Base-by-base conservation (phyloP, 2,113 vertebrate species). In the Ancistrus triradiatus region DNA sequence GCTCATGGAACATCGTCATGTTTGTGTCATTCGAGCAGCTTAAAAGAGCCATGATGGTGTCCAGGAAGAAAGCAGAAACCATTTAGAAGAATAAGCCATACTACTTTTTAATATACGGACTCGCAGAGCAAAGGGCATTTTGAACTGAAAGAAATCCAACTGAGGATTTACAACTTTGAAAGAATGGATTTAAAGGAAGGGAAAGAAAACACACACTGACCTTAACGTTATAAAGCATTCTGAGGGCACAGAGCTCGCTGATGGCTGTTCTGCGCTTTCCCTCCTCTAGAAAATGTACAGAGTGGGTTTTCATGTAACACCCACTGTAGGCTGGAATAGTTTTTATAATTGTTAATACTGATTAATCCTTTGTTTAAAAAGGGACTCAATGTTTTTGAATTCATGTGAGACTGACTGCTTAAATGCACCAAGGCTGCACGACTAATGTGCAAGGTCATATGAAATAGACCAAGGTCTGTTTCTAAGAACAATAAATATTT, bases 1-100 rank as follows among this genome's bases (percentile, higher is more conserved):
- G 88, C 35, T 89, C 87, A 0, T 90, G 88, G 88, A 90, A 90
- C 15, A 37, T 90, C 0, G 85, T 90, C 43, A 90, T 90, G 88
- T 90, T 90, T 11, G 88, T 90, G 28, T 84, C 88, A 0, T 90
- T 88, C 6, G 88, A 90, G 73, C 88, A 90, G 78, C 83, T 90
- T 51, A 89, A 90, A 74, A 78, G 88, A 57, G 84, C 80, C 57
- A 87, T 90, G 86, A 90, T 89, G 88, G 69, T 78, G 59, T 78
- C 84, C 10, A 89, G 83, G 76, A 82, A 85, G 73, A 85, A 71
- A 44, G 56, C 78, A 0, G 86, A 89, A 10, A 13, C 59, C 44
- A 77, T 81, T 4, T 85, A 76, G 80, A 60, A 10, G 25, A n/a
- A 7, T 13, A 31, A 33, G 7, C 14, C 21, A 22, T 15, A 11